phyloP scores from a whole-genome alignment of 30 jellyfish, hydroid and myxozoan genomes.

The Hydra vulgaris region DNA sequence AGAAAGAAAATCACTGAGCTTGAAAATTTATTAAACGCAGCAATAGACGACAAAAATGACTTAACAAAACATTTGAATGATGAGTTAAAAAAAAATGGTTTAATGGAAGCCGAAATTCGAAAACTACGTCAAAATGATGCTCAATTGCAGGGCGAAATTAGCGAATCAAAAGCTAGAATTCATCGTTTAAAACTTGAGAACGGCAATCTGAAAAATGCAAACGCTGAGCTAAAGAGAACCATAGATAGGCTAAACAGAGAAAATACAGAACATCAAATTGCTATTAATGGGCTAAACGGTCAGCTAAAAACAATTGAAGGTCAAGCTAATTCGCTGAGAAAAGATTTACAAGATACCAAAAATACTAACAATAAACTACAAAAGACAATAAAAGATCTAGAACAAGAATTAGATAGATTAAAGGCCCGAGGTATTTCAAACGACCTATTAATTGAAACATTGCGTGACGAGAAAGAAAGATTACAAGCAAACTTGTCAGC shows the following conservation, averaged over 20 bases:
- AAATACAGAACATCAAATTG: constrained; percentile 42
- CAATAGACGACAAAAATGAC: constrained; percentile 82
- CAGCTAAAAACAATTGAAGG: constrained; percentile 45
- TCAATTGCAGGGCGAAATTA: constrained; percentile 66
- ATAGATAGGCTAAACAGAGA: constrained; percentile 63
- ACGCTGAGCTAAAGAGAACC: constrained; percentile 42
- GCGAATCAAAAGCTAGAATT: constrained; percentile 81
- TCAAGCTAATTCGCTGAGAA: constrained; percentile 47
- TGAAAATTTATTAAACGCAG: constrained; percentile 50
- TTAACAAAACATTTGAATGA: constrained; percentile 38
- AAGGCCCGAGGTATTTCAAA: constrained; percentile 41
- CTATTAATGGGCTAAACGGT: constrained; percentile 46
- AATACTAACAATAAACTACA: constrained; percentile 40
- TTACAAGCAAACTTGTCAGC: constrained; percentile 36
- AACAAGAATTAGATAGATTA: constrained; percentile 56
- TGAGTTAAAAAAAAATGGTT: constrained; percentile 39
- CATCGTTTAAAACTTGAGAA: constrained; percentile 65
- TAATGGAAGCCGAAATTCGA: constrained; percentile 54
- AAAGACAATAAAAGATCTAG: constrained; percentile 43
- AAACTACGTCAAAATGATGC: constrained; percentile 73
- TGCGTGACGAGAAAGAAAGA: constrained; percentile 84
- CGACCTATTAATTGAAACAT: constrained; percentile 42
- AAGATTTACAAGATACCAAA: constrained; percentile 42
- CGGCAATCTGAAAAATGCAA: constrained; percentile 45
- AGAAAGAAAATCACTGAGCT: constrained; percentile 72